phyloP scores from a whole-genome alignment of 2,113 vertebrate genomes.

The Brachyistius frenatus region DNA sequence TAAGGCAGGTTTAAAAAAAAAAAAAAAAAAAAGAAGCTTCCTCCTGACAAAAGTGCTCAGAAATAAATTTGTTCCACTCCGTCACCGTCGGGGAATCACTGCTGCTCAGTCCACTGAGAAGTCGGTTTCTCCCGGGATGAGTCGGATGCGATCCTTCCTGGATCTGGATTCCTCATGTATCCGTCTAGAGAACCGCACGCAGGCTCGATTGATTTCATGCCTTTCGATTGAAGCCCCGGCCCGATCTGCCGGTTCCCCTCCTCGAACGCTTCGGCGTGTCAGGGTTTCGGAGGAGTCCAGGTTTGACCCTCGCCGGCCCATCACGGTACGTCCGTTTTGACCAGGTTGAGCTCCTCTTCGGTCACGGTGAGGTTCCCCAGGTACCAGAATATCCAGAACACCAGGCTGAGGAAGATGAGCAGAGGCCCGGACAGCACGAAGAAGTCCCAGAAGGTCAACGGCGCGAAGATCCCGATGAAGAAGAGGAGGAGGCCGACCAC shows the following conservation, averaged over 20 bases:
- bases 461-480: conserved; percentile 86
- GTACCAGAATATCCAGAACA: conserved; percentile 94
- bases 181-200: not conserved
- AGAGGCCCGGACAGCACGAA: conserved; percentile 88
- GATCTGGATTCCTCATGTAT: conserved; percentile 12
- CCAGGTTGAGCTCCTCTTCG: conserved; percentile 77
- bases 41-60: conserved; percentile 15
- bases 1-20: not conserved
- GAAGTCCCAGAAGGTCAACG: conserved; percentile 89
- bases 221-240: not conserved
- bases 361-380: conserved; percentile 84
- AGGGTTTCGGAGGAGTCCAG: not conserved
- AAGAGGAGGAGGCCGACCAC: conserved; percentile 83
- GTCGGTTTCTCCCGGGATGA: conserved; percentile 31
- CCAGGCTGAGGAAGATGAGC: conserved; percentile 88
- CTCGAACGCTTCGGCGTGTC: not conserved
- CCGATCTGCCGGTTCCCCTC: not conserved
- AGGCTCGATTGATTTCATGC: not conserved
- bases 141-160: conserved; percentile 17
- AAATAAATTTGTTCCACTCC: conserved; percentile 9
- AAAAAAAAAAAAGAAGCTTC: not conserved
- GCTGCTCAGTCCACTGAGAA: not conserved
- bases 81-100: conserved; percentile 5
- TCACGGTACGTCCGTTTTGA: conserved; percentile 52
- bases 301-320: fast-evolving